Base-by-base conservation (phyloP, 2,888 invertebrate genomes). In the Drosophila fungiperda region DNA sequence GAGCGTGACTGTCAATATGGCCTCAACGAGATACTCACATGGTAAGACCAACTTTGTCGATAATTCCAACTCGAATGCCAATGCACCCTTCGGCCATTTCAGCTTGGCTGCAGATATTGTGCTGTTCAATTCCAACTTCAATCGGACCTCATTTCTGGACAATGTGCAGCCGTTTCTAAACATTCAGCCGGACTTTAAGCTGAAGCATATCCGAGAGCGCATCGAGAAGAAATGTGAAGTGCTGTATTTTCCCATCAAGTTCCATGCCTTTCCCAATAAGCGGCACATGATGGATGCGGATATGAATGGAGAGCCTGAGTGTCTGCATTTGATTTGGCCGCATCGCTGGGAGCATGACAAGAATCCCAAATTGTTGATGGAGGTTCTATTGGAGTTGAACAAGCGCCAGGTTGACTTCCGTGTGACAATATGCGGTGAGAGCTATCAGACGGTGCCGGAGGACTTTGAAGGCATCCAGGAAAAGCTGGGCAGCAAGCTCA, bases 291-390 rank as follows among this genome's bases (percentile, higher is more conserved):
- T 84, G 75, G 76, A 76, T 8, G 62, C 62, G 5, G 80, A 86
- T 8, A 68, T 73, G 12, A 54, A 49, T 11, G 17, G 50, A 15
- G 82, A 87, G 32, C 77, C 74, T 57, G 88, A 88, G 60, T 85
- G 80, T 74, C 81, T 96, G 52, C 95, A 95, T 84, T 94, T 96
- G 65, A 94, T 96, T 8, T 96, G 96, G 96, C 95, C 96, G 0
- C 96, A 96, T 92, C 93, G 96, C 84, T 96, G 96, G 96, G 96
- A 96, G 91, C 96, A 96, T 91, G 96, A 96, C 90, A 96, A 96
- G 92, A 95, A 95, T 89, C 96, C 96, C 0, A 94, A 95, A 52
- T 91, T 94, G 20, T 94, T 96, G 82, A 95, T 96, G 69, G 92
- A 94, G 40, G 94, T 94, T 1, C 82, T 95, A 7, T 89, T 93